phyloP scores from a whole-genome alignment of 1,140 invertebrate species.

The Chironomus striatipennis region DNA sequence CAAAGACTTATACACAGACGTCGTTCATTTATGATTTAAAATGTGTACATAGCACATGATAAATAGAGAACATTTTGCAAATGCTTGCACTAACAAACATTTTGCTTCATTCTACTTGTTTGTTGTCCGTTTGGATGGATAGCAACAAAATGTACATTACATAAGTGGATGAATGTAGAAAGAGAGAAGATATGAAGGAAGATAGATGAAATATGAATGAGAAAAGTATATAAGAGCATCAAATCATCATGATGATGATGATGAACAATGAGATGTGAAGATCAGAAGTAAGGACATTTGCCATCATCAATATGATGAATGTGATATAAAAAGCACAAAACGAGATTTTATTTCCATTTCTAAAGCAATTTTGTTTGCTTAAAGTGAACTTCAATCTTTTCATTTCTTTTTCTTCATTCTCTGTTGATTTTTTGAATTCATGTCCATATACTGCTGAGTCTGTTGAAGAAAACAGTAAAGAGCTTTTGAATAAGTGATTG shows the following conservation, averaged over 20 bases:
- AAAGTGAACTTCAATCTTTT: not conserved
- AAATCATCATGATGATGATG: not conserved
- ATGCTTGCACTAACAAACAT: not conserved
- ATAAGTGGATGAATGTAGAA: not conserved
- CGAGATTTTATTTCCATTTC: too few relatives aligned
- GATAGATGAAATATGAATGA: not conserved
- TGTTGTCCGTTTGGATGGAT: not conserved
- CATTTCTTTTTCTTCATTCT: not conserved
- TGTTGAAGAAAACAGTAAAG: not conserved
- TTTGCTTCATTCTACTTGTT: not conserved
- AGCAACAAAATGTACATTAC: slow-evolving; percentile 13
- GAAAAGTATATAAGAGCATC: not conserved
- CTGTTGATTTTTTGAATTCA: not conserved
- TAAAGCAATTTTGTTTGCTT: not conserved
- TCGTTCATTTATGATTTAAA: slow-evolving; percentile 14
- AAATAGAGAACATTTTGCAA: too few relatives aligned
- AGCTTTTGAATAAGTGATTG: slow-evolving; percentile 2
- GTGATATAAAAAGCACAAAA: slow-evolving; percentile 13
- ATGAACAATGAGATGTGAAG: not conserved
- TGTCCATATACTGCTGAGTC: not conserved
- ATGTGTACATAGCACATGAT: not conserved
- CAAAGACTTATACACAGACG: not conserved
- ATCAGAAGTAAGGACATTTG: not conserved
- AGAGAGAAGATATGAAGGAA: not conserved
- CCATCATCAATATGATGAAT: not conserved